phyloP scores from a whole-genome alignment of 2,797 vertebrate genomes.

The Malacoraja senta region DNA sequence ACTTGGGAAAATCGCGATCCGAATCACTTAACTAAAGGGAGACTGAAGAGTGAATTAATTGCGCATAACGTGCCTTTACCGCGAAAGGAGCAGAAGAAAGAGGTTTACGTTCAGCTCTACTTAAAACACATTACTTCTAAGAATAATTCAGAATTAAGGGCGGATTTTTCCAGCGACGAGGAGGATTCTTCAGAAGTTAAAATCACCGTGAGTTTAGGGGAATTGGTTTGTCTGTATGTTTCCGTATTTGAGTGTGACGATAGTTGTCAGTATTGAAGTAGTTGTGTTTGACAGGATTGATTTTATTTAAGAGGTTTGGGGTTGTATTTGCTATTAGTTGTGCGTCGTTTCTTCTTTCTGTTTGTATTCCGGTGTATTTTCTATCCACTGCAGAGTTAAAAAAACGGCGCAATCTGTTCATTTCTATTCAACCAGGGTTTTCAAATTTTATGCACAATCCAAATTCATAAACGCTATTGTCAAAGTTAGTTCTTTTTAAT shows the following conservation, averaged over 20 bases:
- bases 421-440: not conserved
- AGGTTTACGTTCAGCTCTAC: conserved; percentile 57
- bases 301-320: too few relatives aligned
- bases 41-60: conserved; percentile 58
- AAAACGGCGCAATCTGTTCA: not conserved
- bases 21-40: conserved; percentile 54
- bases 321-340: not conserved
- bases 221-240: not conserved
- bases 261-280: not conserved
- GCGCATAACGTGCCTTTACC: conserved; percentile 60
- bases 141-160: conserved; percentile 40
- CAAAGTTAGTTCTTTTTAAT: too few relatives aligned
- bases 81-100: conserved; percentile 53
- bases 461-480: not conserved
- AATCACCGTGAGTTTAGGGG: conserved; percentile 32
- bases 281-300: not conserved
- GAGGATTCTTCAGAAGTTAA: conserved; percentile 48
- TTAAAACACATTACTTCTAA: conserved; percentile 52
- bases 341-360: not conserved
- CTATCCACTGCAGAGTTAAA: not conserved
- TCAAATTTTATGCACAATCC: not conserved
- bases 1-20: conserved; percentile 47
- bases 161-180: conserved; percentile 69
- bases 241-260: not conserved
- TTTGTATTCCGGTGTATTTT: not conserved